Base-by-base conservation (phyloP, 30 jellyfish, hydroid and myxozoan species). In the Pelagia noctiluca region DNA sequence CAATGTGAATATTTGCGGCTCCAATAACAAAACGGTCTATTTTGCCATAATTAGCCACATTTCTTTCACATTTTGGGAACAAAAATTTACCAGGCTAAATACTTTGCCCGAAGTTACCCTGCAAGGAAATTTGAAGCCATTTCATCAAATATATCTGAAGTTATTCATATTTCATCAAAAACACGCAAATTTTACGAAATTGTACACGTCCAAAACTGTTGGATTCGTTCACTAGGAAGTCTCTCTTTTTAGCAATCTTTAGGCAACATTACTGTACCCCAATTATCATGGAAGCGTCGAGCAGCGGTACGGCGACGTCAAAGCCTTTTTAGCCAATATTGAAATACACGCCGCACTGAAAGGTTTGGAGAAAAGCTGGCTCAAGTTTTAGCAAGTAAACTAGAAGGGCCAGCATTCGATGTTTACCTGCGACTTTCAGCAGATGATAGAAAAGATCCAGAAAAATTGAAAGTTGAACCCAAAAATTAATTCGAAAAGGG, bases 261-360 rank as follows among this genome's bases (percentile, higher is more conserved):
- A 71, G 62, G 67, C 83, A 33, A 71, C 68, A 71, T 71, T 71
- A 71, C 83, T 71, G 42, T 71, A 71, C 29, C 83, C 83, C 68
- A 71, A 35, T 71, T 71, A 35, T 16, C 67, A 71, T 49, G 63
- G 68, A 71, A 31, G 35, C 75, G 8, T 63, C 63, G 83, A 49
- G 42, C 36, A 33, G 67, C 83, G 47, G 47, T 29, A 67, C 61
- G 80, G 80, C 60, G 33, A 67, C 50, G 80, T 35, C 36, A 28
- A 67, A 67, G 62, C 60, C 28, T 67, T 67, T 35, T 32, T 67
- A 30, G 36, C 80, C 62, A 67, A 67, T 21, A 48, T 67, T 23
- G 80, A 67, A 19, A 32, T 67, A 13, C 62, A 67, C 36, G 60
- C 80, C 80, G 80, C 62, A 30, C 62, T 67, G 63, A 67, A 67